Percentiles rank a stretch among this genome's conserved stretches.
Evolutionary conservation across 2,888 invertebrate species (phyloP).

Genomic region (Oconnorella tubifera): DNA sequence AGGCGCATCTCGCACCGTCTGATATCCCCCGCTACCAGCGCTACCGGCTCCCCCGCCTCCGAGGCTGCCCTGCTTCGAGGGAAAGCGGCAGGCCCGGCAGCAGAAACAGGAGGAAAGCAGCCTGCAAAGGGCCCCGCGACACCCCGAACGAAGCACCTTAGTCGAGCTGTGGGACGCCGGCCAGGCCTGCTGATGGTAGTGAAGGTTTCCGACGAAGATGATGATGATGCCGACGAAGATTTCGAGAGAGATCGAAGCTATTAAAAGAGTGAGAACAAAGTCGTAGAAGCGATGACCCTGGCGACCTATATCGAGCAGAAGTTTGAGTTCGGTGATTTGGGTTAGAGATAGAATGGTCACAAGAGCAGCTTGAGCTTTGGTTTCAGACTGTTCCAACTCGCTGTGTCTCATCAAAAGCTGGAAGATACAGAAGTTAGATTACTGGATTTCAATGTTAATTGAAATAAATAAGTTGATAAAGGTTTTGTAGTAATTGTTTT

Average conservation of each 20-base stretch:
- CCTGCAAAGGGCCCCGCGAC: neutral
- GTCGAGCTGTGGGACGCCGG: neutral
- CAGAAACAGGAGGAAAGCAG: neutral
- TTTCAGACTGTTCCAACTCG: slow-evolving; percentile 39
- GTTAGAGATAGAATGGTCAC: slow-evolving; percentile 38
- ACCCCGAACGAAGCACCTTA: neutral
- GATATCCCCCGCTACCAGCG: neutral
- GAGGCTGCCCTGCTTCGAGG: neutral
- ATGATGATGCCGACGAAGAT: slow-evolving; percentile 38
- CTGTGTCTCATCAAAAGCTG: slow-evolving; percentile 36
- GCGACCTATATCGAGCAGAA: slow-evolving; percentile 37
- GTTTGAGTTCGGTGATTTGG: slow-evolving; percentile 39
- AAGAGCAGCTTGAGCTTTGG: slow-evolving; percentile 38
- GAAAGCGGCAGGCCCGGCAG: neutral
- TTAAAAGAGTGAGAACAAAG: slow-evolving; percentile 38
- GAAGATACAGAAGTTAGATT: too few relatives aligned
- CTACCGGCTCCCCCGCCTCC: neutral
- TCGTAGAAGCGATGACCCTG: slow-evolving; percentile 38
- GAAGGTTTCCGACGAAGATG: slow-evolving; percentile 38
- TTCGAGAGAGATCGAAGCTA: slow-evolving; percentile 37
- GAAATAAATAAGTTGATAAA: too few relatives aligned
- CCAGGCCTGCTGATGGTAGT: slow-evolving; percentile 30
- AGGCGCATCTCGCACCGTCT: neutral
- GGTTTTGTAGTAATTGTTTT: too few relatives aligned
- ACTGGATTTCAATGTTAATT: too few relatives aligned